Conservation (phyloP, 2,888 invertebrate genomes). For the Synergus laeviventris region DNA sequence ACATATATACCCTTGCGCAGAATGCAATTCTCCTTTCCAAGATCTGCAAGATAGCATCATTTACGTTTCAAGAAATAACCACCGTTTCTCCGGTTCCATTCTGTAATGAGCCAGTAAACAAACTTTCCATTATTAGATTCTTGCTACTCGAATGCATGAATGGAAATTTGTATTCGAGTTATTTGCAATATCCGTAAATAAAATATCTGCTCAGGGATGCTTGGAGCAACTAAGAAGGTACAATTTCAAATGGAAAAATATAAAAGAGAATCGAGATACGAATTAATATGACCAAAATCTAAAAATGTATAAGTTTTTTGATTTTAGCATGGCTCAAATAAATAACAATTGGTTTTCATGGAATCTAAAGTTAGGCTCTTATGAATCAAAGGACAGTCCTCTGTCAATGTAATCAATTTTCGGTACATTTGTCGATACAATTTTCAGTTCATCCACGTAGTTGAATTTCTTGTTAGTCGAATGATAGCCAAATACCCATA, state of each 20-base stretch:
- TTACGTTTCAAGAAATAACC: conserved; percentile 21
- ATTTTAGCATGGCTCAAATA: too few relatives aligned
- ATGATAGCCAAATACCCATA: conserved; percentile 60
- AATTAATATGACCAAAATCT: too few relatives aligned
- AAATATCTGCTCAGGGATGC: background rate
- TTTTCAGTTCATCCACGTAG: background rate
- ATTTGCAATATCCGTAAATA: background rate
- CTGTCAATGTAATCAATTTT: background rate
- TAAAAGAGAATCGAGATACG: too few relatives aligned
- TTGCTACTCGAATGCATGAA: background rate
- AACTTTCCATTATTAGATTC: conserved; percentile 12
- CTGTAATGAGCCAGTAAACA: conserved; percentile 15
- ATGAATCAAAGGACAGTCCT: background rate
- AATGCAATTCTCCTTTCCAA: conserved; percentile 48
- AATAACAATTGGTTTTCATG: too few relatives aligned
- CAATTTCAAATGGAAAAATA: too few relatives aligned
- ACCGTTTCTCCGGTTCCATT: background rate
- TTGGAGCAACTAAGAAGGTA: too few relatives aligned
- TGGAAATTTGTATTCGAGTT: background rate
- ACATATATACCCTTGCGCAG: conserved; percentile 42
- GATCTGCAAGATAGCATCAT: conserved; percentile 16
- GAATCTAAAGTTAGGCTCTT: background rate
- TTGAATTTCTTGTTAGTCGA: conserved; percentile 19
- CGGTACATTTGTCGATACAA: background rate
- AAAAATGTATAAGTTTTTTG: too few relatives aligned